Evolutionary conservation across 1,140 invertebrate species (phyloP), one percentile per base, ranked within the genome.

Genomic region (Cheumatopsyche charites): DNA sequence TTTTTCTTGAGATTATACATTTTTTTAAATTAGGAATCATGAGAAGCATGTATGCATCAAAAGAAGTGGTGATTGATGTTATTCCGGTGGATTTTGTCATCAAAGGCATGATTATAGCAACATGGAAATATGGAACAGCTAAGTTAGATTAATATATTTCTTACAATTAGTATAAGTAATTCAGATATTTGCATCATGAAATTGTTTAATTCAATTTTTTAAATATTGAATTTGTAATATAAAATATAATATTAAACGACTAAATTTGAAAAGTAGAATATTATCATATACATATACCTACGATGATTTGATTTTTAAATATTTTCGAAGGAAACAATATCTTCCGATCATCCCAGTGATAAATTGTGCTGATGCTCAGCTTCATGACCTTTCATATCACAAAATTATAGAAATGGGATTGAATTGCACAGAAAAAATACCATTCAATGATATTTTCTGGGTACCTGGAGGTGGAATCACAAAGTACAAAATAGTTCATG

Each of bases 81-180:
- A 88, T 97, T 12, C 95, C 96, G 0, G 94, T 95, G 0, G 96
- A 98, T 79, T 78, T 94, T 0, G 89, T 90, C 0, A 90, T 93
- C n/a, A 95, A 94, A 77, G 85, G 88, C 0, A 88, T 96, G 76
- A 89, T 98, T 23, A 86, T 87, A 1, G 86, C 89, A 0, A 87
- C 90, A 0, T 95, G 92, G 90, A 85, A 89, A 67, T 88, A 90
- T 0, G 83, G 89, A 67, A 79, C 91, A 0, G 81, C 88, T 0
- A 77, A 82, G 0, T 84, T 84, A 77, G 15, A 63, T 13, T 23
- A 15, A 42, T 41, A 36, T 41, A 47, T 49, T 5, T 49, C 19
- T n/a, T n/a, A n/a, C n/a, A n/a, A n/a, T n/a, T n/a, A n/a, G n/a
- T n/a, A n/a, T n/a, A n/a, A n/a, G n/a, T n/a, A n/a, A n/a, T n/a